Evolutionary conservation across 1,140 invertebrate species (phyloP), one percentile per base, ranked within the genome.

Genomic region (Drosophila littoralis): DNA sequence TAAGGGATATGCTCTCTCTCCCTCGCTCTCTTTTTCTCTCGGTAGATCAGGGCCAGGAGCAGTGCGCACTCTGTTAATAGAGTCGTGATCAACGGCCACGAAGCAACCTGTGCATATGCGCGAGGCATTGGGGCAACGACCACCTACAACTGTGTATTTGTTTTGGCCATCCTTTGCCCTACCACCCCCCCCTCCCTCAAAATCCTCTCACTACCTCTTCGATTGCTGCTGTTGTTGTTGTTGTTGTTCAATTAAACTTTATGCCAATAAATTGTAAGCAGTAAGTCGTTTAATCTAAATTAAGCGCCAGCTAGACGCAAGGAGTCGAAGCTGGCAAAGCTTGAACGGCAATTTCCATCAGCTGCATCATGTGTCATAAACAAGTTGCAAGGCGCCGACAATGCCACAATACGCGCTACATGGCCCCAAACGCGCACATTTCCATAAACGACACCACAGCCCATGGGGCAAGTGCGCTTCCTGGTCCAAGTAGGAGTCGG

Each of bases 211-310:
- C 8, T 35, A 35, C 7, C n/a, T 13, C n/a, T 6, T 12, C 40
- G 40, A n/a, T 13, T 42, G 45, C 35, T 48, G 35, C 10, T 61
- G 38, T 40, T 67, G 15, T 61, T 63, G 50, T 75, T 67, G 64
- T 73, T 76, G 74, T 64, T 75, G 74, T 82, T 86, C 88, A 91
- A 91, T 91, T 91, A 91, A 91, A 91, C 73, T 75, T 73, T 59
- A 73, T 75, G 78, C 83, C 88, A 88, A 91, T 91, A 91, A 91
- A 91, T 91, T 91, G 65, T 91, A 76, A 58, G 65, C 88, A 88
- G 80, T 84, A 79, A 91, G 75, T 77, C 88, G 78, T 81, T 91
- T 88, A 91, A 91, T 91, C 80, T 91, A 83, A 81, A 84, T 91
- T 91, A 91, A 77, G 82, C 88, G 64, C 77, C 78, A 66, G 60